Evolutionary conservation across 2,888 invertebrate genomes (phyloP), one percentile per base, ranked within the genome.

Genomic region (Noctua comes): DNA sequence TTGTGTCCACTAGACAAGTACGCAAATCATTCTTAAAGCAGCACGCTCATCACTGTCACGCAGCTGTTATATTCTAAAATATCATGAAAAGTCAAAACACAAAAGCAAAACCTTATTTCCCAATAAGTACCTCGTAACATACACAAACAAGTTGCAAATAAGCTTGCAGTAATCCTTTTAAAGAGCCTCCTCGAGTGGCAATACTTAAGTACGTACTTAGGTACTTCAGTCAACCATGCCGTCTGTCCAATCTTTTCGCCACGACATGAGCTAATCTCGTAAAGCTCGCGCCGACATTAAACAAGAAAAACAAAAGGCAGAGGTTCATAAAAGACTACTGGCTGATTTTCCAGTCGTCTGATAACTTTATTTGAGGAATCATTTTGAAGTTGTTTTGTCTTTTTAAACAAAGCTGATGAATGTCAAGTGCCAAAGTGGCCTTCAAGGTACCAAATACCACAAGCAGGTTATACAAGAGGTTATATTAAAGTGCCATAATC

Each of bases 81-180:
- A 18, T 8, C 7, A 18, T 31, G 5, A n/a, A 36, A 24, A 31
- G 1, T 2, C 0, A 70, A 40, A n/a, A 31, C 24, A 24, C 1
- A 40, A 40, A 43, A 6, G 10, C 16, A 57, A 31, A n/a, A 0
- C 13, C 31, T 7, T 5, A 10, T 70, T 78, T 24, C 13, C 6
- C 16, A 78, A 78, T 62, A 43, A 51, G 79, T 43, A 51, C 24
- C 7, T 43, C 54, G 70, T 77, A 62, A 78, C 71, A 40, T 40
- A 0, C 7, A 16, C 69, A 79, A 62, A 64, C 80, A 54, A 54
- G 16, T 31, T 70, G 70, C 77, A 62, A 40, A 77, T 62, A 62
- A 43, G n/a, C 31, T 64, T 64, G 31, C 62, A 70, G 62, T 64
- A 78, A 54, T 71, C 71, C 71, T 79, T 80, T 43, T 40, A n/a